A percentile compares a stretch with the other conserved stretches of the same genome.
phyloP scores from a whole-genome alignment of 2,797 vertebrate genomes.

The Galago senegalensis region DNA sequence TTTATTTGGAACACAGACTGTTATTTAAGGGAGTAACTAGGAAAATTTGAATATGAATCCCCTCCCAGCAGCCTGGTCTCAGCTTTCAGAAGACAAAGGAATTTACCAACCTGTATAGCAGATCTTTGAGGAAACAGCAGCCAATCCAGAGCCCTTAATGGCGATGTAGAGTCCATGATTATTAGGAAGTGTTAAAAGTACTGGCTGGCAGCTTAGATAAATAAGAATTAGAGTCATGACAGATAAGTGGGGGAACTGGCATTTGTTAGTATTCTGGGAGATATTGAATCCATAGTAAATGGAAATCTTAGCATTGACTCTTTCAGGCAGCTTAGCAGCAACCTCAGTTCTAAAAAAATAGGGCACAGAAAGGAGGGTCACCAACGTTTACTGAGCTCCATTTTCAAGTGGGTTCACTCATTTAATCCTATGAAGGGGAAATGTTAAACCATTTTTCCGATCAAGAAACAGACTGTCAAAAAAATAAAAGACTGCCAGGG shows the following conservation, averaged over 20 bases:
- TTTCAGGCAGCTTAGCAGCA: constrained; percentile 9
- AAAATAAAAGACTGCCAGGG: background rate
- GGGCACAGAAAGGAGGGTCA: background rate
- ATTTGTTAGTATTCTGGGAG: constrained; percentile 73
- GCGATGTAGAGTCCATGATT: constrained; percentile 35
- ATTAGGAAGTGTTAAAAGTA: constrained; percentile 76
- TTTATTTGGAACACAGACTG: background rate
- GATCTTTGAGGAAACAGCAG: background rate
- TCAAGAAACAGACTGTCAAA: background rate
- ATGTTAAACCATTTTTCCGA: constrained; percentile 14
- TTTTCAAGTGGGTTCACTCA: constrained; percentile 4
- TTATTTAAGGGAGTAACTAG: background rate
- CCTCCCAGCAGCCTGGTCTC: background rate
- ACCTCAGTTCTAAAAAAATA: background rate
- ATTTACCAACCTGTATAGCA: background rate
- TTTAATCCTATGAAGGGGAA: background rate
- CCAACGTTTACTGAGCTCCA: background rate
- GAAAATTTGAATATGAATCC: background rate
- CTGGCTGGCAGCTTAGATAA: constrained; percentile 74
- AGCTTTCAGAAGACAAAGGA: background rate
- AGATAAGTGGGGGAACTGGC: constrained; percentile 60
- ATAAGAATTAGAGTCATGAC: constrained; percentile 72
- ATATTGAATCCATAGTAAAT: constrained; percentile 73
- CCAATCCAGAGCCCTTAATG: constrained; percentile 21
- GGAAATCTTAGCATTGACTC: constrained; percentile 31